Percentiles rank a stretch among this genome's conserved stretches.
phyloP scores from a whole-genome alignment of 2,797 vertebrate genomes.

The Mormyrus proboscirostris region DNA sequence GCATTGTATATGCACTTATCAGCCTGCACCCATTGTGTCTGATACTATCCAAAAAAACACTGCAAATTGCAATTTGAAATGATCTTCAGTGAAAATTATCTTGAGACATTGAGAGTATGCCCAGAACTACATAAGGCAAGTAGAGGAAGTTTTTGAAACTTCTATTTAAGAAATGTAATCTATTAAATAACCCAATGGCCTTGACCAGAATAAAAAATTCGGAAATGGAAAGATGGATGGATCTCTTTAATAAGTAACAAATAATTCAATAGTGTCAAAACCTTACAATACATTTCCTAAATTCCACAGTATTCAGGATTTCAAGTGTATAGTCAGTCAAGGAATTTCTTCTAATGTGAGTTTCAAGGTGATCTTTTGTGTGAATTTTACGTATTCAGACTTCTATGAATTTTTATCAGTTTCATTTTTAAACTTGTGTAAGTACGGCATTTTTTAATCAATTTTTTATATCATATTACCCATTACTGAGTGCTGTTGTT shows the following conservation, averaged over 20 bases:
- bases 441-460: background rate
- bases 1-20: background rate
- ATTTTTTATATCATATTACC: background rate
- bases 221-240: background rate
- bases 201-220: background rate
- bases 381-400: background rate
- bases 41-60: background rate
- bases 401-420: background rate
- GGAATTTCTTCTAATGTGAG: background rate
- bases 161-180: background rate
- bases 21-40: background rate
- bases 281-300: background rate
- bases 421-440: background rate
- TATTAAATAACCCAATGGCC: background rate
- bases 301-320: background rate
- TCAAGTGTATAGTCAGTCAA: background rate
- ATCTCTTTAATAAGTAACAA: background rate
- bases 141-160: background rate
- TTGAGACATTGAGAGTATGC: background rate
- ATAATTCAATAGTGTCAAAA: constrained; percentile 1
- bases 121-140: background rate
- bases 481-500: background rate
- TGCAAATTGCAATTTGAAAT: background rate
- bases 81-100: background rate
- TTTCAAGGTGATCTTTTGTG: background rate